Percentiles rank a stretch among this genome's conserved stretches.
These are phyloP conservation scores for Onychostruthus taczanowskii DNA, from an alignment of 2,113 vertebrate genomes.

Conservation along the genomic window DNA sequence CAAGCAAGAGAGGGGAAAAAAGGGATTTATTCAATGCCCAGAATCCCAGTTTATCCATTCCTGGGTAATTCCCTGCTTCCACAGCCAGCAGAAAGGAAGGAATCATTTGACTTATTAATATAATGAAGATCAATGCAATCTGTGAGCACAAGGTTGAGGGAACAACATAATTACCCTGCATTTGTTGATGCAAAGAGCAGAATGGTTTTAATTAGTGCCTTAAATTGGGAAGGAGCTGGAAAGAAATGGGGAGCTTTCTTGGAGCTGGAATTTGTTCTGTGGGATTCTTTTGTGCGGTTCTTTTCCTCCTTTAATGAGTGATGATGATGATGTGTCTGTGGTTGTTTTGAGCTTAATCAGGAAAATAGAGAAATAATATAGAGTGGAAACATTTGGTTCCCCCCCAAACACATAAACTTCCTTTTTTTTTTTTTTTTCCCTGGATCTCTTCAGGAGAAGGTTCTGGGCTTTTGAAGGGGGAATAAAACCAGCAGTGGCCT, in stretches of 20 bases:
- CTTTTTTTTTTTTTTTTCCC: not conserved
- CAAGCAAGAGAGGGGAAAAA: not conserved
- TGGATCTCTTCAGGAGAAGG: not conserved
- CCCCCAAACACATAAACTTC: not conserved
- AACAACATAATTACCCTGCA: conserved; percentile 1
- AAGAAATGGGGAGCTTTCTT: not conserved
- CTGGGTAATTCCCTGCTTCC: not conserved
- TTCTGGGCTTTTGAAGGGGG: not conserved
- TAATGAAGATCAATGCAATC: conserved; percentile 24
- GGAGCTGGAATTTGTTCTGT: not conserved
- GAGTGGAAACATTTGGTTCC: not conserved
- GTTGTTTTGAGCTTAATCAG: not conserved
- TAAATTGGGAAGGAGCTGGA: not conserved
- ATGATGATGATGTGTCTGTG: not conserved
- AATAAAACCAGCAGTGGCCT: not conserved
- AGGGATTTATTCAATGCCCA: not conserved
- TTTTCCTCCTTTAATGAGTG: not conserved
- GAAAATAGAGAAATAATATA: not conserved
- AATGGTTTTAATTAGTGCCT: not conserved
- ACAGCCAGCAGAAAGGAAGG: not conserved
- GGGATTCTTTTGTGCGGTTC: not conserved
- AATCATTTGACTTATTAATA: not conserved
- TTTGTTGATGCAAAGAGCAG: not conserved
- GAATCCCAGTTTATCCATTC: not conserved
- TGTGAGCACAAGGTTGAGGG: not conserved